Evolutionary conservation across 1,140 invertebrate genomes (phyloP).

Genomic region (Drosophila arizonae): DNA sequence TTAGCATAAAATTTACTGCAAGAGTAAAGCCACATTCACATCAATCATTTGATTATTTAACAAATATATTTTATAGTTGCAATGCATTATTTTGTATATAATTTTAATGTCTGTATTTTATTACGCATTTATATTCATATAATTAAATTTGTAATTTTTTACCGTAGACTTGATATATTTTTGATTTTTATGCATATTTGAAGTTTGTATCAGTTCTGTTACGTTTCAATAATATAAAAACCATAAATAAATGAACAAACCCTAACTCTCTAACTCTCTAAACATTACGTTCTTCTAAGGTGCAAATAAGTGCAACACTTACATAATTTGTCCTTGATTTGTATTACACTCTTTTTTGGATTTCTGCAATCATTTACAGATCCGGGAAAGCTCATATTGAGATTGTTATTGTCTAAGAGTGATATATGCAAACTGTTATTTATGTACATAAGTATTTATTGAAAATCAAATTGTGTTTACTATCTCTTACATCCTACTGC

Average conservation of each 20-base stretch:
- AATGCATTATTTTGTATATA: conserved; percentile 47
- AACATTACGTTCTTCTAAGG: not conserved
- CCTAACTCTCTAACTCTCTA: not conserved
- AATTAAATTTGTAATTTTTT: conserved; percentile 35
- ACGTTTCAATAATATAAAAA: not conserved
- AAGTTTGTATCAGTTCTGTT: conserved; percentile 5
- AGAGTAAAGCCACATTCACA: conserved; percentile 1
- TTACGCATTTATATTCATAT: conserved; percentile 34
- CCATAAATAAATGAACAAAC: conserved; percentile 1
- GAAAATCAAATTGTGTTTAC: not conserved
- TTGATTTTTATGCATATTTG: conserved; percentile 34
- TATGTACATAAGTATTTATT: not conserved
- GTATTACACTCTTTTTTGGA: not conserved
- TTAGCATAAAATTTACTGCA: not conserved
- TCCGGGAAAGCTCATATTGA: not conserved
- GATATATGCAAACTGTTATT: not conserved
- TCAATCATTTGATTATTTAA: conserved; percentile 21
- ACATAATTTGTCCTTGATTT: not conserved
- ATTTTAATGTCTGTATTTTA: conserved; percentile 51
- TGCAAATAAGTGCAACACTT: conserved; percentile 1
- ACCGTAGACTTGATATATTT: conserved; percentile 42
- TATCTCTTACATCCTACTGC: not conserved
- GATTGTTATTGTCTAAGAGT: not conserved
- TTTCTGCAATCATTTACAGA: conserved; percentile 1
- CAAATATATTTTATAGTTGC: conserved; percentile 27